phyloP scores from a whole-genome alignment of 2,797 vertebrate genomes.

The Periparus ater region DNA sequence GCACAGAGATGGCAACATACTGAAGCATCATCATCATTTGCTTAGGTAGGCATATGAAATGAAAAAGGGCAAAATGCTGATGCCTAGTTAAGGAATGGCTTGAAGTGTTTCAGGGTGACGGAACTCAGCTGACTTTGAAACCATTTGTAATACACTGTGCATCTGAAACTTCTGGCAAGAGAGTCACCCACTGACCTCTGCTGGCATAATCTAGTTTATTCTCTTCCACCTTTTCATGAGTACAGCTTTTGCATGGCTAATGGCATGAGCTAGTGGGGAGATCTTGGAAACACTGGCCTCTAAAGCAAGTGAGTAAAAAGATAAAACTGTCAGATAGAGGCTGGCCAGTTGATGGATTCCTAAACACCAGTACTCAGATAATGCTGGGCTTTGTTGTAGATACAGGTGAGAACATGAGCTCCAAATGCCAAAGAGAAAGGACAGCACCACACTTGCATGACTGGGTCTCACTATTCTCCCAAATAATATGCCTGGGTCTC shows the following conservation, averaged over 20 bases:
- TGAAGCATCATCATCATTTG: not conserved
- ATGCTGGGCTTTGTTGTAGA: not conserved
- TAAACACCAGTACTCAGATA: not conserved
- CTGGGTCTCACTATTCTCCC: not conserved
- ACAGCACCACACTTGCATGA: not conserved
- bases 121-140: not conserved
- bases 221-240: not conserved
- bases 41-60: not conserved
- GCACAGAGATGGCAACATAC: not conserved
- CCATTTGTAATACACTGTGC: not conserved
- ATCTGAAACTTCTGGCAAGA: not conserved
- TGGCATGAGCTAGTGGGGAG: not conserved
- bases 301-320: not conserved
- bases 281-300: not conserved
- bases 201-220: constrained; percentile 27
- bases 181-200: constrained; percentile 53
- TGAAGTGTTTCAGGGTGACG: not conserved
- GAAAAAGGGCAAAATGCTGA: not conserved
- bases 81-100: not conserved
- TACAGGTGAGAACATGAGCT: rapidly evolving
- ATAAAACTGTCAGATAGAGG: not conserved
- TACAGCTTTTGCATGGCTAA: not conserved
- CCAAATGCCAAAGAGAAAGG: not conserved
- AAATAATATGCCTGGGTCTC: not conserved
- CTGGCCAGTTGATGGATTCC: not conserved